Conservation (phyloP, 2,797 vertebrate species). For the Holocentrus rufus region DNA sequence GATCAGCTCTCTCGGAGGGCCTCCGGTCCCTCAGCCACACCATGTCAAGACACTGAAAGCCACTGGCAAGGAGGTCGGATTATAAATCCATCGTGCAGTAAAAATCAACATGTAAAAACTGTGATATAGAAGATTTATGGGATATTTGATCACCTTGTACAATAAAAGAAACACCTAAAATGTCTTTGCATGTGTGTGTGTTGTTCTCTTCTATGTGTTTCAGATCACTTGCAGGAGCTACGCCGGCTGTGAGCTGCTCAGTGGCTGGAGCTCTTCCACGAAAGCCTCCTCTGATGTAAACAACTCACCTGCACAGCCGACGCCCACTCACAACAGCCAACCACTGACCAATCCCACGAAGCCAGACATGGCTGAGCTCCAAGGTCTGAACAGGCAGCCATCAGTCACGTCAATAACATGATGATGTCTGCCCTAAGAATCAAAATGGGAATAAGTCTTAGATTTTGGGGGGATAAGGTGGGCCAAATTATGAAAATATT, state of each 20-base stretch:
- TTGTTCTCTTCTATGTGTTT: slow-evolving; percentile 38
- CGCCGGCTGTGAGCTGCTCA: slow-evolving; percentile 77
- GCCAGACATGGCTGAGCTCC: slow-evolving; percentile 25
- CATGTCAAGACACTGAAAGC: slow-evolving; percentile 76
- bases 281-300: background rate
- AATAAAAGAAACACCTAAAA: too few relatives aligned
- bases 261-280: slow-evolving; percentile 39
- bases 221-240: slow-evolving; percentile 90
- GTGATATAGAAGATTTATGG: background rate
- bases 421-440: background rate
- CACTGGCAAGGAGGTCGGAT: slow-evolving; percentile 82
- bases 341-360: background rate
- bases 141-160: background rate
- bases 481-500: background rate
- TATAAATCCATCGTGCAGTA: background rate
- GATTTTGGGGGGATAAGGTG: background rate
- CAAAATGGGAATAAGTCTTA: background rate
- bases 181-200: too few relatives aligned
- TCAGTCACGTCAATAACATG: background rate
- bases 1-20: slow-evolving; percentile 74
- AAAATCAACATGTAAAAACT: background rate
- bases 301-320: slow-evolving; percentile 3
- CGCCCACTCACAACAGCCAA: slow-evolving; percentile 5
- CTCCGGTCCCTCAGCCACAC: slow-evolving; percentile 78
- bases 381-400: slow-evolving; percentile 55